Conservation (phyloP, 2,113 vertebrate species). For the Sardina pilchardus region DNA sequence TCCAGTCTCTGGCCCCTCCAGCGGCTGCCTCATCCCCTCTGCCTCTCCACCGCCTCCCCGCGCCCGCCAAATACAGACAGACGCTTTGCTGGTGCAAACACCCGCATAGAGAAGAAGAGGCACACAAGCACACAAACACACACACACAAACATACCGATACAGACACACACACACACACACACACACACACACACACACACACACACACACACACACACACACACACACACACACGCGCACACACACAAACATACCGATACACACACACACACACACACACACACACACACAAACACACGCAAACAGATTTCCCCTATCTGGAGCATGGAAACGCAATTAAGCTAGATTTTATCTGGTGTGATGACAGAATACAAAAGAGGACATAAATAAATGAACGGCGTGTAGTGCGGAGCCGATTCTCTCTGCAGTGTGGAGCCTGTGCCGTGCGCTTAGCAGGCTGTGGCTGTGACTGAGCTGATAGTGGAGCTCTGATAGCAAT, state of each 20-base stretch:
- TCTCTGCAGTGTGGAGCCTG: background rate
- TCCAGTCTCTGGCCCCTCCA: slow-evolving; percentile 46
- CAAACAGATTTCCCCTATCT: background rate
- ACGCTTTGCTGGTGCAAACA: slow-evolving; percentile 2
- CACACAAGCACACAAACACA: background rate
- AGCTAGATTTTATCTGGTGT: background rate
- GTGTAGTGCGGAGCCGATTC: background rate
- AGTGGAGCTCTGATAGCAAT: background rate
- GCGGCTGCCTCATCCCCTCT: slow-evolving; percentile 44
- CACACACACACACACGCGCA: slow-evolving; percentile 33
- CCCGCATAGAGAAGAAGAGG: background rate
- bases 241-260: slow-evolving; percentile 49
- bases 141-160: slow-evolving; percentile 28
- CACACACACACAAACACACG: background rate
- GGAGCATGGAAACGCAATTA: background rate
- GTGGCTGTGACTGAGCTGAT: background rate
- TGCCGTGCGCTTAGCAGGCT: background rate
- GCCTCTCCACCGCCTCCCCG: slow-evolving; percentile 32
- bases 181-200: slow-evolving; percentile 46
- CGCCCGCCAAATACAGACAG: background rate
- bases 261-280: background rate
- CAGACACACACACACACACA: background rate
- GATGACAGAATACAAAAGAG: slow-evolving; percentile 36
- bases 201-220: slow-evolving; percentile 33
- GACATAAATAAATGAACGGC: background rate